These are phyloP conservation scores for Boleophthalmus pectinirostris DNA, from an alignment of 2,113 vertebrate genomes.

Conservation along the genomic window DNA sequence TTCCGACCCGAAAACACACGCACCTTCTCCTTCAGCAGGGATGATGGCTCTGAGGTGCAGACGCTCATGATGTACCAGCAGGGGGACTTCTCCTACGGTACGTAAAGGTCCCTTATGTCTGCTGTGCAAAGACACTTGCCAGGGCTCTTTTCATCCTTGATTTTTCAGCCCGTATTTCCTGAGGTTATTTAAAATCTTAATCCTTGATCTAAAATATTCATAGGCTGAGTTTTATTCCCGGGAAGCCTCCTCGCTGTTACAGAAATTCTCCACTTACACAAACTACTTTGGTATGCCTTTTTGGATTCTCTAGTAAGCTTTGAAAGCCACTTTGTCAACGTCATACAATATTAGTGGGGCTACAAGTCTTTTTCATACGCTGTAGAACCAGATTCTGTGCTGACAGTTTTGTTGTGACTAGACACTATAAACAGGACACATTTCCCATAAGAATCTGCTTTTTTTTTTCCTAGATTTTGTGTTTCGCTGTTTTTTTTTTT, in stretches of 20 bases:
- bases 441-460: background rate
- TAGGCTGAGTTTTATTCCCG: slow-evolving; percentile 34
- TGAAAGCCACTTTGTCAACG: slow-evolving; percentile 24
- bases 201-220: slow-evolving; percentile 55
- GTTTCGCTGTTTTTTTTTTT: no score
- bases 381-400: slow-evolving; percentile 2
- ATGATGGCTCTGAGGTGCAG: slow-evolving; percentile 96
- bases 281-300: slow-evolving; percentile 15
- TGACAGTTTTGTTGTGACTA: slow-evolving; percentile 13
- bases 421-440: background rate
- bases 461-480: no score
- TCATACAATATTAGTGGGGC: slow-evolving; percentile 10
- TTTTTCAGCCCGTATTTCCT: slow-evolving; percentile 34
- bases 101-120: slow-evolving; percentile 26
- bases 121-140: background rate
- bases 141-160: slow-evolving; percentile 17
- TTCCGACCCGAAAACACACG: slow-evolving; percentile 97
- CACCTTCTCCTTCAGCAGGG: slow-evolving; percentile 96
- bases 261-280: slow-evolving; percentile 10
- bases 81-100: slow-evolving; percentile 98
- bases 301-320: slow-evolving; percentile 16
- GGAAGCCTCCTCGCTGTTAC: slow-evolving; percentile 15
- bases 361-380: background rate
- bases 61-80: slow-evolving; percentile 99
- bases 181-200: slow-evolving; percentile 62